Evolutionary conservation across 2,113 vertebrate genomes (phyloP).

Genomic region (Leptobrachium ailaonicum): DNA sequence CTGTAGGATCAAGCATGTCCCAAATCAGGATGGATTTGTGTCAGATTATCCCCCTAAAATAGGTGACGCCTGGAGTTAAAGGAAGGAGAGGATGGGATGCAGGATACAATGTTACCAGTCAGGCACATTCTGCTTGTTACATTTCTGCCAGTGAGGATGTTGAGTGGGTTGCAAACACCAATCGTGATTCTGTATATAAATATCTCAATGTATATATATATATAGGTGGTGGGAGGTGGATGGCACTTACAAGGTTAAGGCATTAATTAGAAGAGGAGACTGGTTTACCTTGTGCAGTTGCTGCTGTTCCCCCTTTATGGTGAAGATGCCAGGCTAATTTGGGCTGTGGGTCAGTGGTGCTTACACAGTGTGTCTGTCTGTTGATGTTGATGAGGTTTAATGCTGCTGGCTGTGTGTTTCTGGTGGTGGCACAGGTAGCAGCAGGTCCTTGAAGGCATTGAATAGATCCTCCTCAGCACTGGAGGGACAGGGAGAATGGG

Average conservation of each 20-base stretch:
- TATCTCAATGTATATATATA: not conserved
- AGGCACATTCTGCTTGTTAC: constrained; percentile 13
- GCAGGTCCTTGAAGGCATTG: constrained; percentile 28
- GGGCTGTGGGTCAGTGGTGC: constrained; percentile 10
- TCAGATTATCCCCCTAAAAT: not conserved
- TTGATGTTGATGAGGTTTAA: not conserved
- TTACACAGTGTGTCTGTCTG: constrained; percentile 25
- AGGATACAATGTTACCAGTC: not conserved
- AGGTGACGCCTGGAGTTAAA: not conserved
- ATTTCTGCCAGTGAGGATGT: not conserved
- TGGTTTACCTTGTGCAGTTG: constrained; percentile 44
- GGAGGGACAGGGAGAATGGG: constrained; percentile 10
- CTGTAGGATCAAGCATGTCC: constrained; percentile 4
- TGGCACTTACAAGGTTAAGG: not conserved
- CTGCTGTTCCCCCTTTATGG: constrained; percentile 12
- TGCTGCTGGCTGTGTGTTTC: constrained; percentile 12
- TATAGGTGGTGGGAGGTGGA: not conserved
- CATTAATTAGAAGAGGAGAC: constrained; percentile 21
- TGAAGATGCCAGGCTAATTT: constrained; percentile 34
- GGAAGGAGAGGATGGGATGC: not conserved
- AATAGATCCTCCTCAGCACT: constrained; percentile 20
- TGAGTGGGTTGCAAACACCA: not conserved
- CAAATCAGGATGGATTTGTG: not conserved
- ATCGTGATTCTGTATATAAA: too few species aligned
- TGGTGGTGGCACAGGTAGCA: constrained; percentile 23